These are phyloP conservation scores for Epiblema foenella DNA, from an alignment of 2,888 invertebrate genomes.

Conservation along the genomic window DNA sequence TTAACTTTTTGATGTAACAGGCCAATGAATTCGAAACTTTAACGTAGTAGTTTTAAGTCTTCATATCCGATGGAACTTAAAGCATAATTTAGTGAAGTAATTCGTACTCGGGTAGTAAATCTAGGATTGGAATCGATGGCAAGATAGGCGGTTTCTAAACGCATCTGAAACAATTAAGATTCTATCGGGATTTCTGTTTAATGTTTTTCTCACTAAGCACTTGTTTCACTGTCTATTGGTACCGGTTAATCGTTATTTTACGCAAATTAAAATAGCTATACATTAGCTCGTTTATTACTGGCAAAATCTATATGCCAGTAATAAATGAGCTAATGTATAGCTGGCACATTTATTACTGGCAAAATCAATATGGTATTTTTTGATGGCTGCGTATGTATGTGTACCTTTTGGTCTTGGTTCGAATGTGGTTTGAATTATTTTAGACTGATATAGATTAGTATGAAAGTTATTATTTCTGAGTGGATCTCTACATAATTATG, in stretches of 20 bases:
- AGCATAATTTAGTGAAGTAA: slow-evolving; percentile 15
- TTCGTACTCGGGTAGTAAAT: slow-evolving; percentile 32
- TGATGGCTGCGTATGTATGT: too few relatives aligned
- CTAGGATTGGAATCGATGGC: slow-evolving; percentile 28
- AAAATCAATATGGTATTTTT: too few relatives aligned
- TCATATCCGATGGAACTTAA: neutral
- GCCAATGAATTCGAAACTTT: slow-evolving; percentile 3
- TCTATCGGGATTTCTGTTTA: slow-evolving; percentile 21
- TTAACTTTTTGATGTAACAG: neutral
- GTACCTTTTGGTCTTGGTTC: too few relatives aligned
- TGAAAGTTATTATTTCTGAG: too few relatives aligned
- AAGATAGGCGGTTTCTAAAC: slow-evolving; percentile 36
- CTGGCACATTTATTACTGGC: too few relatives aligned
- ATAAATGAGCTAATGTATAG: too few relatives aligned
- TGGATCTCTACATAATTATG: too few relatives aligned
- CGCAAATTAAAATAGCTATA: neutral
- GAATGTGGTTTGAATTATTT: too few relatives aligned
- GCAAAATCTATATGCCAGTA: too few relatives aligned
- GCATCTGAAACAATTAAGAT: slow-evolving; percentile 39
- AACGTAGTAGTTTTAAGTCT: neutral
- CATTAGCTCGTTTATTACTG: too few relatives aligned
- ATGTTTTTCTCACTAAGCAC: slow-evolving; percentile 4
- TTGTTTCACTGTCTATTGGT: slow-evolving; percentile 5
- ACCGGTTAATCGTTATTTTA: neutral
- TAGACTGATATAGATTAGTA: too few relatives aligned